These are phyloP conservation scores for Piaya cayana DNA, from an alignment of 2,113 vertebrate genomes.

Conservation along the genomic window DNA sequence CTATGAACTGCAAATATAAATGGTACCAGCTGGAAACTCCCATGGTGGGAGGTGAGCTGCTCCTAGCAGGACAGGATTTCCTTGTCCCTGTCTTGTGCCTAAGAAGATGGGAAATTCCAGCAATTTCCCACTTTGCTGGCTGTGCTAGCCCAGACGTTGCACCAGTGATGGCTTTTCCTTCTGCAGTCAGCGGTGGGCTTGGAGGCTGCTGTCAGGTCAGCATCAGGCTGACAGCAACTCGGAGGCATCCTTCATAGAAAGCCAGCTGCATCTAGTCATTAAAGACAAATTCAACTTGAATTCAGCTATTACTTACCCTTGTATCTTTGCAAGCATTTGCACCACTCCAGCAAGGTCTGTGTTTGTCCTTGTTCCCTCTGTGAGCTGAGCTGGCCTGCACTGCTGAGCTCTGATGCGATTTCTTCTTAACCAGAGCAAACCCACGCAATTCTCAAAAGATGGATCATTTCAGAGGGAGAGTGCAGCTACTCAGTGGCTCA, in stretches of 20 bases:
- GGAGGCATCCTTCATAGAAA: neutral
- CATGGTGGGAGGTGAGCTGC: fast-evolving
- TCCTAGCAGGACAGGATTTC: neutral
- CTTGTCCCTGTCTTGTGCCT: neutral
- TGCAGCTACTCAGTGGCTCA: too few relatives aligned
- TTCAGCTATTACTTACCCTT: neutral
- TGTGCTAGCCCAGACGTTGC: neutral
- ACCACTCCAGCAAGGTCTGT: neutral
- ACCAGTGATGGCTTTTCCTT: neutral
- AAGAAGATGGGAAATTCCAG: neutral
- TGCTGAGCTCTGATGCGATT: fast-evolving
- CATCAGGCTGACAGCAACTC: neutral
- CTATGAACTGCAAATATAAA: too few relatives aligned
- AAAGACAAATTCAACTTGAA: neutral
- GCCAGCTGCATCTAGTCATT: neutral
- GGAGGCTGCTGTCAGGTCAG: neutral
- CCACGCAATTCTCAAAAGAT: fast-evolving
- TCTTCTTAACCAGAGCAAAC: neutral
- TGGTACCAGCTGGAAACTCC: neutral
- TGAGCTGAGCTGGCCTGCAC: fast-evolving
- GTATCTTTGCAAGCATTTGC: neutral
- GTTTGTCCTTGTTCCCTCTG: neutral
- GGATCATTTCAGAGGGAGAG: neutral
- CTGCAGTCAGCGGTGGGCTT: fast-evolving
- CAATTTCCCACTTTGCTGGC: fast-evolving